Evolutionary conservation across 2,888 invertebrate species (phyloP).

Genomic region (Drosophila subquinaria): DNA sequence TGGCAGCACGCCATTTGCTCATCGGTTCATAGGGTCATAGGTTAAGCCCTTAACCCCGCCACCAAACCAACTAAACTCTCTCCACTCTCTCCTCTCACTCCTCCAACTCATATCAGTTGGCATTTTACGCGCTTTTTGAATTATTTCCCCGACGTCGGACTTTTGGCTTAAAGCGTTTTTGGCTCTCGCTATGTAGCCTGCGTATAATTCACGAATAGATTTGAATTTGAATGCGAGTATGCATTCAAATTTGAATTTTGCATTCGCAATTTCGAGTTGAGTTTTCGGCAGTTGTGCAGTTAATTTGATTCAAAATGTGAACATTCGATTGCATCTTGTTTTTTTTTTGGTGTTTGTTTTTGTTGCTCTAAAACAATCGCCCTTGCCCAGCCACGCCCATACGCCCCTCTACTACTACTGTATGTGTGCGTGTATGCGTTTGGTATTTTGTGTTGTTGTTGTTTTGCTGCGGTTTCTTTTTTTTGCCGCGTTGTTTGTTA

Average conservation of each 20-base stretch:
- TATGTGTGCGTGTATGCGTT: slow-evolving; percentile 12
- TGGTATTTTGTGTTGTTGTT: slow-evolving; percentile 48
- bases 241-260: slow-evolving; percentile 18
- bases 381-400: slow-evolving; percentile 12
- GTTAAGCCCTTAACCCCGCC: background rate
- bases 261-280: slow-evolving; percentile 8
- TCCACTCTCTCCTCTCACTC: too few relatives aligned
- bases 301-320: slow-evolving; percentile 65
- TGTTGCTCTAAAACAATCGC: slow-evolving; percentile 7
- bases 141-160: slow-evolving; percentile 37
- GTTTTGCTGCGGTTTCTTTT: slow-evolving; percentile 42
- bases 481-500: slow-evolving; percentile 54
- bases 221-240: slow-evolving; percentile 16
- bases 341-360: background rate
- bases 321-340: slow-evolving; percentile 59
- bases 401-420: slow-evolving; percentile 12
- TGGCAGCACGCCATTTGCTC: slow-evolving; percentile 58
- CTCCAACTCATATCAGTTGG: slow-evolving; percentile 7
- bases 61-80: background rate
- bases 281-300: slow-evolving; percentile 28
- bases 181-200: slow-evolving; percentile 8
- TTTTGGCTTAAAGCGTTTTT: slow-evolving; percentile 43
- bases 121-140: slow-evolving; percentile 43
- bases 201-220: slow-evolving; percentile 29
- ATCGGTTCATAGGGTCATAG: background rate